phyloP scores from a whole-genome alignment of 2,797 vertebrate species.

The Vespertilio murinus region DNA sequence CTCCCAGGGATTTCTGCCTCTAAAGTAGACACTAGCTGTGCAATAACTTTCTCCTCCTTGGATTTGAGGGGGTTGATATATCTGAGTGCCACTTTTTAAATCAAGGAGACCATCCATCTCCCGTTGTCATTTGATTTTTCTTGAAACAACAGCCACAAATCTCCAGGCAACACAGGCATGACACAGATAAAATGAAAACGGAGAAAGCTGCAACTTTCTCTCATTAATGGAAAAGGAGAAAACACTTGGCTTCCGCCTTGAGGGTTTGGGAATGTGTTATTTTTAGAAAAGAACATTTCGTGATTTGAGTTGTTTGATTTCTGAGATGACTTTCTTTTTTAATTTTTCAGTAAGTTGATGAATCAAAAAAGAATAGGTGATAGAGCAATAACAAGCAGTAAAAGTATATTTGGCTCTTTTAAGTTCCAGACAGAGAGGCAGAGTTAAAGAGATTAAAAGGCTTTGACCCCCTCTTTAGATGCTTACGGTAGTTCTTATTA shows the following conservation, averaged over 20 bases:
- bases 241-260: background rate
- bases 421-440: background rate
- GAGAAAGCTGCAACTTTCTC: slow-evolving; percentile 41
- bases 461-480: background rate
- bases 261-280: slow-evolving; percentile 44
- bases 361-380: slow-evolving; percentile 47
- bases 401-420: background rate
- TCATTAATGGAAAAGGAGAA: slow-evolving; percentile 61
- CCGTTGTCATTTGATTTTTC: slow-evolving; percentile 63
- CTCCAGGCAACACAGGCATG: slow-evolving; percentile 53
- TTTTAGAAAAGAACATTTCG: slow-evolving; percentile 74
- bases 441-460: background rate
- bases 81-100: slow-evolving; percentile 66
- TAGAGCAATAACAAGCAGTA: background rate
- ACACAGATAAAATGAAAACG: slow-evolving; percentile 24
- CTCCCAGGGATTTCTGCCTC: background rate
- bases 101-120: slow-evolving; percentile 58
- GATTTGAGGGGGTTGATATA: background rate
- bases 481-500: background rate
- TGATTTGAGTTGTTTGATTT: slow-evolving; percentile 69
- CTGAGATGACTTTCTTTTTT: background rate
- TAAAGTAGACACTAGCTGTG: background rate
- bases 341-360: background rate
- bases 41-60: background rate
- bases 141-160: slow-evolving; percentile 67